Percentiles rank a stretch among this genome's conserved stretches.
These are phyloP conservation scores for Drosophila infuscata DNA, from an alignment of 2,888 invertebrate genomes.

Conservation along the genomic window DNA sequence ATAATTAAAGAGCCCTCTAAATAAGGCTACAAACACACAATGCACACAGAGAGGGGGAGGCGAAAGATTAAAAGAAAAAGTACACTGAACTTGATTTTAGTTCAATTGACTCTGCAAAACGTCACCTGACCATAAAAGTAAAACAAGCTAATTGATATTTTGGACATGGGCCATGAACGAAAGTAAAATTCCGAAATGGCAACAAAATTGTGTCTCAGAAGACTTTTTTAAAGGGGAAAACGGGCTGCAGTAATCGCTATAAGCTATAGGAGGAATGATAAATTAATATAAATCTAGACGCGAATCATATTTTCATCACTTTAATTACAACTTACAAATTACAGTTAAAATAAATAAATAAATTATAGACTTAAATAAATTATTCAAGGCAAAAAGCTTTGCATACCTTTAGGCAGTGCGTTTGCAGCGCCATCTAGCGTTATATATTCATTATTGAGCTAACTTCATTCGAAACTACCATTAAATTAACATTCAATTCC, in stretches of 20 bases:
- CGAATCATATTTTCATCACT: neutral
- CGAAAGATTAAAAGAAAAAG: conserved; percentile 29
- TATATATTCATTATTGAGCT: neutral
- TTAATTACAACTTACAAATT: neutral
- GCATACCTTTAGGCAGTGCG: conserved; percentile 26
- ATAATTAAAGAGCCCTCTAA: conserved; percentile 43
- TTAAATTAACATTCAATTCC: neutral
- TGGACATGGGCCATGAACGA: conserved; percentile 21
- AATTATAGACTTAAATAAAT: neutral
- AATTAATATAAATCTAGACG: neutral
- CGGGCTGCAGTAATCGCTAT: neutral
- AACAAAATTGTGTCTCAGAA: conserved; percentile 3
- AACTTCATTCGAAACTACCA: no score
- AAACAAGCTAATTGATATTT: conserved; percentile 41
- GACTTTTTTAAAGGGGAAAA: neutral
- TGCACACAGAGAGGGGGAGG: conserved; percentile 44
- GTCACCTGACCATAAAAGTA: conserved; percentile 47
- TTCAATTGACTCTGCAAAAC: conserved; percentile 40
- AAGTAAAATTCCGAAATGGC: conserved; percentile 40
- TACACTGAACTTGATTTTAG: conserved; percentile 63
- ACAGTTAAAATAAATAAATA: neutral
- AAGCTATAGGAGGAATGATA: neutral
- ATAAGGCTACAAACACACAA: conserved; percentile 26
- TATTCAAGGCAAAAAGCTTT: neutral
- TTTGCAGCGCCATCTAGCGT: conserved; percentile 28